These are phyloP conservation scores for Oscheius sp. DNA, from an alignment of 2,888 invertebrate genomes.

Conservation along the genomic window DNA sequence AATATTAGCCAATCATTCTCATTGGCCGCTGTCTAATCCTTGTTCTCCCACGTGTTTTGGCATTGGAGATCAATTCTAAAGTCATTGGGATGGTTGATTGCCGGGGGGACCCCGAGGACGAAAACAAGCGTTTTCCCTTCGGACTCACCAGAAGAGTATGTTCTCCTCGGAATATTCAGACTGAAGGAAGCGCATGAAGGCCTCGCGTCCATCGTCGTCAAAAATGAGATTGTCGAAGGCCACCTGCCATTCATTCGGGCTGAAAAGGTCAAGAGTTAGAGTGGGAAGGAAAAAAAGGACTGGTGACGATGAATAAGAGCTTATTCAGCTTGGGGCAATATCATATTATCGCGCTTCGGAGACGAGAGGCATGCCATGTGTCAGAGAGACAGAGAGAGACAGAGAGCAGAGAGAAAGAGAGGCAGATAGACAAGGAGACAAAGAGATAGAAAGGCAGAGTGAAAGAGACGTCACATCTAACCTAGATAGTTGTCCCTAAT, in stretches of 20 bases:
- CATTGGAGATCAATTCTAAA: slow-evolving; percentile 26
- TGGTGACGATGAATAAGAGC: not conserved
- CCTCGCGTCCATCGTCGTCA: slow-evolving; percentile 64
- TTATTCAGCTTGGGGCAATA: slow-evolving; percentile 12
- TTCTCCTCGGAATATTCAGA: slow-evolving; percentile 72
- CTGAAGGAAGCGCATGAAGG: slow-evolving; percentile 72
- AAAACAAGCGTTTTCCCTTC: not conserved
- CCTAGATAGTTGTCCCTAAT: no score
- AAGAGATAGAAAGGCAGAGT: no score
- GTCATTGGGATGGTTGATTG: slow-evolving; percentile 30
- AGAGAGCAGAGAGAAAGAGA: no score
- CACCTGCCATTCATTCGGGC: slow-evolving; percentile 66
- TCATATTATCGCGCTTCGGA: slow-evolving; percentile 8
- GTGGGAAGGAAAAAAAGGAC: slow-evolving; percentile 1
- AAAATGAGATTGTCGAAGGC: slow-evolving; percentile 63
- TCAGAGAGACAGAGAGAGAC: no score
- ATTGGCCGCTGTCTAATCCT: no score
- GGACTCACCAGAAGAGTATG: slow-evolving; percentile 71
- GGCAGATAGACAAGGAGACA: no score
- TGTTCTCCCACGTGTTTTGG: no score
- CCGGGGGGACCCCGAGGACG: not conserved
- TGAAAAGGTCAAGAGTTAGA: slow-evolving; percentile 37
- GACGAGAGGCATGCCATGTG: no score
- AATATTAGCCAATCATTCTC: no score
- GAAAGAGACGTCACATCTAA: no score